Evolutionary conservation across 2,888 invertebrate genomes (phyloP), one percentile per base, ranked within the genome.

Genomic region (Perithous albicinctus): DNA sequence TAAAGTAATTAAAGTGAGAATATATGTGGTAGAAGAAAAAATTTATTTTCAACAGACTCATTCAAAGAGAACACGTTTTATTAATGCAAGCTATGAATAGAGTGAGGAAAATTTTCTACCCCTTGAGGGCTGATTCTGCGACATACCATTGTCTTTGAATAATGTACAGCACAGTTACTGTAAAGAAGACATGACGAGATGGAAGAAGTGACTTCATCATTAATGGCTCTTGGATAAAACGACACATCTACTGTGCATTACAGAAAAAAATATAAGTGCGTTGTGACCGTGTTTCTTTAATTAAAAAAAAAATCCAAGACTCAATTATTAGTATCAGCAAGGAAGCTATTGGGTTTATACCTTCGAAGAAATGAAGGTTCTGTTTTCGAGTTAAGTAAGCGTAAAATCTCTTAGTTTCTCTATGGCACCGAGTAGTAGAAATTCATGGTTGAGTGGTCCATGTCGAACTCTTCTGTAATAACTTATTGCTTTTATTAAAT

Each of bases 131-230:
- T 54, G n/a, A 23, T 5, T 10, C 23, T 1, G 2, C 12, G 23
- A 51, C 10, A 23, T 23, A 23, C 51, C n/a, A 23, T 69, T 35
- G 35, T 32, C 38, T 23, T 32, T 15, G 15, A 18, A 23, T 69
- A 12, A 20, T 12, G 41, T 63, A 43, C 43, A 20, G 12, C 10
- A 38, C 7, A 38, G n/a, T 12, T n/a, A 3, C 41, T 43, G 41
- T n/a, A 1, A 15, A 43, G 29, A 43, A 1, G n/a, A 3, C 3
- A 15, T 15, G 12, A 4, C 15, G 43, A 15, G 41, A 70, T 70
- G 12, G 29, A 41, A 26, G 41, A n/a, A n/a, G n/a, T n/a, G n/a
- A 46, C 10, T 54, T 46, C 0, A 64, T 77, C 70, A 70, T 51
- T 63, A 69, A 74, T 29, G 61, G 38, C 67, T 54, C 41, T 41